Evolutionary conservation across 2,797 vertebrate genomes (phyloP).

Genomic region (Thamnophis elegans): DNA sequence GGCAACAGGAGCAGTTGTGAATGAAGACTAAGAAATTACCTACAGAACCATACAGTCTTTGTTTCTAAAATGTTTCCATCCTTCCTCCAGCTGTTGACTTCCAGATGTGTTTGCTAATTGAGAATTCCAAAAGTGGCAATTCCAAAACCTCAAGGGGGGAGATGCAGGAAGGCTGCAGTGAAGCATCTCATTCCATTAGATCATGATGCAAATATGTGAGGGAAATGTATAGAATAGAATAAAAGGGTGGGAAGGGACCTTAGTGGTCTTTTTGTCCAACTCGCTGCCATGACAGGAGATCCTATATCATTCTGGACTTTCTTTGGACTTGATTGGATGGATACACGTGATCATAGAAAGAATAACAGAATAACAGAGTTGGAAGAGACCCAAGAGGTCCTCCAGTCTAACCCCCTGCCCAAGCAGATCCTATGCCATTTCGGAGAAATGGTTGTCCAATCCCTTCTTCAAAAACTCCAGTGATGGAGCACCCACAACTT

Average conservation of each 20-base stretch:
- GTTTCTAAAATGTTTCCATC: background rate
- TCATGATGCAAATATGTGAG: background rate
- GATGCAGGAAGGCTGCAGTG: background rate
- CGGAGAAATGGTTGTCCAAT: background rate
- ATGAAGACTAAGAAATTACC: background rate
- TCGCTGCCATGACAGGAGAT: too few relatives aligned
- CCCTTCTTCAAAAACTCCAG: background rate
- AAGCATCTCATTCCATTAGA: background rate
- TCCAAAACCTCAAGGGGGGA: background rate
- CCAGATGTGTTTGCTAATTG: background rate
- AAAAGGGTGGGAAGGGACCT: too few relatives aligned
- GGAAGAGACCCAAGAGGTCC: too few relatives aligned
- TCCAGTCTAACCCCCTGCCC: too few relatives aligned
- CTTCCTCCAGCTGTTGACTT: background rate
- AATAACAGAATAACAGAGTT: too few relatives aligned
- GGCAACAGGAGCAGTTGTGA: background rate
- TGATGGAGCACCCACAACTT: background rate
- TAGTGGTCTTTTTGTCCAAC: too few relatives aligned
- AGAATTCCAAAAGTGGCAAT: background rate
- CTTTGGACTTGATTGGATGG: too few relatives aligned
- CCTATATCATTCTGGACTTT: too few relatives aligned
- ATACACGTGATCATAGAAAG: too few relatives aligned
- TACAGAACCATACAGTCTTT: background rate
- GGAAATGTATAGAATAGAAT: too few relatives aligned
- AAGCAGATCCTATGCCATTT: background rate